Base-by-base conservation (phyloP, 2,888 invertebrate species). In the Dolichomitus sp. region DNA sequence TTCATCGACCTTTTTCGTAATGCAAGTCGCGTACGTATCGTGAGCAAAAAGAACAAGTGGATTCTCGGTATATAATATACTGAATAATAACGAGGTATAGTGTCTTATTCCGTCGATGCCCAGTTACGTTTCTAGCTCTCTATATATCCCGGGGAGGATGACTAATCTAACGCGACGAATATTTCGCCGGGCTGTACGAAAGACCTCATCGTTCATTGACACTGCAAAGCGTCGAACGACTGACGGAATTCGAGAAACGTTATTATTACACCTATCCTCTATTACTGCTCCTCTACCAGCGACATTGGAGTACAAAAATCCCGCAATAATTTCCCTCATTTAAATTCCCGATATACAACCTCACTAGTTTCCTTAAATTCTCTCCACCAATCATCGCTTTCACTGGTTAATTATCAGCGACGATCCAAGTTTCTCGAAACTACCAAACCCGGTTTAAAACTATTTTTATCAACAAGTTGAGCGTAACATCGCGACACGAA, bases 401-500 rank as follows among this genome's bases (percentile, higher is more conserved):
- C 23, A 11, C 45, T 33, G n/a, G 17, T 11, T 17, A 27, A 42
- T 42, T 11, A 42, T 4, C 37, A 9, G 37, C 65, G 14, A 42
- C 65, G 14, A 42, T 7, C 14, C 12, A 45, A 50, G 19, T 73
- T n/a, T 33, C 33, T 6, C 17, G 19, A 52, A 17, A 52, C 3
- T 14, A 27, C 23, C 40, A 42, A 40, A 61, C 48, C 27, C 12
- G n/a, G 1, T 12, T 27, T 23, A 12, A 48, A 79, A 37, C 52
- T 78, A 77, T 79, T 80, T 78, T 77, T 80, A 77, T 84, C 80
- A 83, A 83, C 80, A 84, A 84, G 77, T 84, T 45, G n/a, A 59
- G 6, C 42, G 17, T 72, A 33, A 77, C 45, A 54, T 50, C 27
- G 42, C 54, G 42, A 79, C 37, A 65, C 27, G 57, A 52, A 72